phyloP scores from a whole-genome alignment of 2,113 vertebrate genomes.

The Phycodurus eques region DNA sequence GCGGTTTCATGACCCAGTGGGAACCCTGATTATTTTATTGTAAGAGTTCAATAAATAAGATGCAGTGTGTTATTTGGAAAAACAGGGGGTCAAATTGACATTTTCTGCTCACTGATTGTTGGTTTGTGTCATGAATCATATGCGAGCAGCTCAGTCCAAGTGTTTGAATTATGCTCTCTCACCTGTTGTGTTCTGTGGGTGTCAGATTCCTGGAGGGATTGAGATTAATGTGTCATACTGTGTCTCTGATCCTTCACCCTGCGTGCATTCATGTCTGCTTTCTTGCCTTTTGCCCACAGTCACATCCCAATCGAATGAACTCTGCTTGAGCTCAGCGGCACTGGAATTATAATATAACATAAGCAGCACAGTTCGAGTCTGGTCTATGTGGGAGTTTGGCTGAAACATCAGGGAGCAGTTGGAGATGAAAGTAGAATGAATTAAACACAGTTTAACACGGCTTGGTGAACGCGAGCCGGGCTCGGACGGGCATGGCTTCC shows the following conservation, averaged over 20 bases:
- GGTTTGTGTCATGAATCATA: background rate
- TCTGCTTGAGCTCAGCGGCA: background rate
- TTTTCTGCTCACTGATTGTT: background rate
- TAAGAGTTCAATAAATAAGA: background rate
- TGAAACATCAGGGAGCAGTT: slow-evolving; percentile 28
- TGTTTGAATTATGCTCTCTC: slow-evolving; percentile 41
- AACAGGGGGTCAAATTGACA: background rate
- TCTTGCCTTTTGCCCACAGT: slow-evolving; percentile 23
- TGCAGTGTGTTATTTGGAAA: background rate
- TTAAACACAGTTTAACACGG: slow-evolving; percentile 1
- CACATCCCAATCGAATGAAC: slow-evolving; percentile 30
- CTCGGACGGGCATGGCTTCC: too few species aligned
- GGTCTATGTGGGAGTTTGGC: slow-evolving; percentile 24
- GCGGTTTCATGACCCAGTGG: too few species aligned
- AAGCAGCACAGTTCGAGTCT: slow-evolving; percentile 10
- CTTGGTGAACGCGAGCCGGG: too few species aligned
- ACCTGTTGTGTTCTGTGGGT: slow-evolving; percentile 50
- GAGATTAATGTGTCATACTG: slow-evolving; percentile 61
- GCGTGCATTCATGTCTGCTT: slow-evolving; percentile 30
- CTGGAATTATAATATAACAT: slow-evolving; percentile 15
- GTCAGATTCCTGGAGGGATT: slow-evolving; percentile 46
- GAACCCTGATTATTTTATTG: background rate
- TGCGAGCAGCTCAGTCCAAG: background rate
- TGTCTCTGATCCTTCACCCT: slow-evolving; percentile 52
- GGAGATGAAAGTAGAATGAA: slow-evolving; percentile 24